Evolutionary conservation across 2,113 vertebrate species (phyloP), one percentile per base, ranked within the genome.

Genomic region (Hippolais icterina): DNA sequence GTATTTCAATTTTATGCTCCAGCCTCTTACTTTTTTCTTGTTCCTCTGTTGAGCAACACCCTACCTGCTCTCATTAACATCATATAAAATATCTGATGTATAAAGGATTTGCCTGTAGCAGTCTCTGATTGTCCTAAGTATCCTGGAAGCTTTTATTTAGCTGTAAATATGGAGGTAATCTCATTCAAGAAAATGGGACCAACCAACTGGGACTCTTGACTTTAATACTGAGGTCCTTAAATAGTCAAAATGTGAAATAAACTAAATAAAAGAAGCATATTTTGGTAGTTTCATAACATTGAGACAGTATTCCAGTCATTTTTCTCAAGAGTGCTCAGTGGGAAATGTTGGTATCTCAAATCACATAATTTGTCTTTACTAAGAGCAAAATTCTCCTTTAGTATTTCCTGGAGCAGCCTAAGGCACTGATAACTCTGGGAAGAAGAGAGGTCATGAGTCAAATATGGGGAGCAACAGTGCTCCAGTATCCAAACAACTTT

Each of bases 241-340:
- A 96, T 83, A 94, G 90, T 60, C 72, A 92, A 29, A 87, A 92
- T 17, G 46, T 72, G 44, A 64, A 89, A 94, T 29, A 69, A 92
- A 24, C 28, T 68, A 68, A 94, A 90, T 83, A 82, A 86, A 92
- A 90, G 49, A 21, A 53, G 28, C 71, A 68, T 96, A 83, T 89
- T 96, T 96, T 41, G 44, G 20, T 54, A 65, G 41, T 94, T 90
- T 84, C 90, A 87, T 83, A 93, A 86, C 71, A 92, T 5, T 33
- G 52, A 81, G 71, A 75, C 39, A 39, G 28, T 97, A 94, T 96
- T 93, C 90, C 93, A 94, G 76, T 89, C 83, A 94, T 97, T 96
- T 95, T 97, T 95, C 92, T 94, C 93, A 94, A 94, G 85, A 83
- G 68, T 84, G 56, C 49, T 92, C 93, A 90, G 76, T 95, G 90